These are phyloP conservation scores for Eubasilissa regina DNA, from an alignment of 1,140 invertebrate genomes.

Conservation along the genomic window DNA sequence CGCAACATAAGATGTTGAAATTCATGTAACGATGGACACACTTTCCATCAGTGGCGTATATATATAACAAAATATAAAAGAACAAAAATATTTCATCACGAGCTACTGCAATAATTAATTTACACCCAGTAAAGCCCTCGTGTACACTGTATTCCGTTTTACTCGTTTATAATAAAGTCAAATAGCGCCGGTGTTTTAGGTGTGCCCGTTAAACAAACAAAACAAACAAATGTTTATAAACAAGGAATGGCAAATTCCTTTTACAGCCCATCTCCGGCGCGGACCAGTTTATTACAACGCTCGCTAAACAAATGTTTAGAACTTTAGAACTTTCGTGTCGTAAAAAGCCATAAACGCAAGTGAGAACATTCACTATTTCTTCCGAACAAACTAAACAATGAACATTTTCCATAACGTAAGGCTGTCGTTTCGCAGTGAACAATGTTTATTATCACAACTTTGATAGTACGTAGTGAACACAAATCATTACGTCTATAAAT, in stretches of 20 bases:
- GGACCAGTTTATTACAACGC: slow-evolving; percentile 46
- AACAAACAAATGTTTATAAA: slow-evolving; percentile 45
- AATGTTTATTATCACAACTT: no score
- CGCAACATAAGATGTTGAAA: no score
- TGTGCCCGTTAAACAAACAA: slow-evolving; percentile 33
- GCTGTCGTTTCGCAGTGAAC: not conserved
- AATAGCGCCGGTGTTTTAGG: slow-evolving; percentile 7
- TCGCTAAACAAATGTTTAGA: slow-evolving; percentile 29
- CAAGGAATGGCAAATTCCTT: slow-evolving; percentile 48
- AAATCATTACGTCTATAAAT: no score
- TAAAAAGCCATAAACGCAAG: slow-evolving; percentile 38
- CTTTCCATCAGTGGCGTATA: no score
- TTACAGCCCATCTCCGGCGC: slow-evolving; percentile 38
- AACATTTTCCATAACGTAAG: slow-evolving; percentile 4
- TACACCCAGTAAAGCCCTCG: not conserved
- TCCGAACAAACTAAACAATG: slow-evolving; percentile 22
- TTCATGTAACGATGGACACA: no score
- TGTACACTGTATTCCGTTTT: not conserved
- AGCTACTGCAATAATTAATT: no score
- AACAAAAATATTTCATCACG: no score
- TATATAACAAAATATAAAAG: no score
- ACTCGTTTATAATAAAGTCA: slow-evolving; percentile 22
- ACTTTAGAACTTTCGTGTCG: slow-evolving; percentile 26
- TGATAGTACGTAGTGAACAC: no score
- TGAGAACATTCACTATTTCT: slow-evolving; percentile 33